Evolutionary conservation across 1,140 invertebrate genomes (phyloP), one percentile per base, ranked within the genome.

Genomic region (Panonychus citri): DNA sequence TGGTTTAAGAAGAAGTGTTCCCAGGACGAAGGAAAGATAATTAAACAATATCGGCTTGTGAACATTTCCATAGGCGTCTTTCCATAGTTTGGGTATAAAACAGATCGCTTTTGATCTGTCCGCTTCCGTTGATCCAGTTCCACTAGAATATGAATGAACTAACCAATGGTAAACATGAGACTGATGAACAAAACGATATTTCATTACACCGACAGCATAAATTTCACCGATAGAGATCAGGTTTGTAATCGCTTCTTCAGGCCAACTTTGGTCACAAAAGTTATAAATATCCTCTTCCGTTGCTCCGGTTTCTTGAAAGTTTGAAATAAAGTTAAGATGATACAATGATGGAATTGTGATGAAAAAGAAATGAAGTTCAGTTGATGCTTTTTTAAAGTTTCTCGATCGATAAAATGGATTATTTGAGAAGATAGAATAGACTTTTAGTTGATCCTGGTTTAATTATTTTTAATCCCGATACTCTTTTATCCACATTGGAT

Each of bases 21-120:
- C 72, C 27, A 82, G 67, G 48, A 84, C 63, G 13, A 76, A 71
- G 27, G 78, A 76, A 30, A 85, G 58, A 75, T 81, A 77, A 34
- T 77, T 75, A 63, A 80, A 77, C 19, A 85, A 67, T 2, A 80
- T 74, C 42, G 76, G 68, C 26, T 76, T 70, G 67, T 85, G 84
- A 1, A 85, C 63, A 1, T 73, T 71, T 1, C 82, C 82, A 66
- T 85, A 79, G 7, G 84, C 73, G 57, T 78, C 74, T 54, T 80
- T 77, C 83, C 83, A 85, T 0, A 81, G 80, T 59, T 77, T 70
- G 21, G 59, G 53, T 10, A 62, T n/a, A 42, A 60, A 64, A 48
- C 54, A 28, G 3, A 63, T 34, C 10, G 51, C 39, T 43, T 57
- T 46, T 7, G 17, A 46, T 15, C 46, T 43, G n/a, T 27, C 26